phyloP scores from a whole-genome alignment of 2,888 invertebrate genomes.

The Ormia ochracea region DNA sequence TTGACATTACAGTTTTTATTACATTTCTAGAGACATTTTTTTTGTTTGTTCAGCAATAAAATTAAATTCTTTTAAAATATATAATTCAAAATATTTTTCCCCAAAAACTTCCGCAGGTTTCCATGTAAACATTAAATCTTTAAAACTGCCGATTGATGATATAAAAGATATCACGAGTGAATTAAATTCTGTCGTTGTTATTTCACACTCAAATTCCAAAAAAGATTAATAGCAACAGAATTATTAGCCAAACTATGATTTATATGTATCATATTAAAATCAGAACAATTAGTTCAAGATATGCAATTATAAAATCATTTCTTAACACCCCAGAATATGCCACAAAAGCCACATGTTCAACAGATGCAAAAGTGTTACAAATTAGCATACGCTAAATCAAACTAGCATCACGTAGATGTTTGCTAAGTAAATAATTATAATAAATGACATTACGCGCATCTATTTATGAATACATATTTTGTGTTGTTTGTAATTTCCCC shows the following conservation, averaged over 20 bases:
- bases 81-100: too few species aligned
- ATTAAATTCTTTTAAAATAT: too few species aligned
- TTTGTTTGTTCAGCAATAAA: too few species aligned
- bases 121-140: too few species aligned
- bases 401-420: background rate
- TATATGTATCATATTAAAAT: background rate
- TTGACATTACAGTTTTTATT: too few species aligned
- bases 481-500: slow-evolving; percentile 22
- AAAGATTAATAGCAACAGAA: too few species aligned
- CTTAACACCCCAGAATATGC: background rate
- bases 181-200: too few species aligned
- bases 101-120: too few species aligned
- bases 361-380: background rate
- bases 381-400: slow-evolving; percentile 21
- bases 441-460: slow-evolving; percentile 48
- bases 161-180: too few species aligned
- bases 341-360: background rate
- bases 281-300: background rate
- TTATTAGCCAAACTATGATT: background rate
- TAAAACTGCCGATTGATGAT: too few species aligned
- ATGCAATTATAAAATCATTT: background rate
- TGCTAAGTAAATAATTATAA: slow-evolving; percentile 55
- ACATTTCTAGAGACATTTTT: too few species aligned
- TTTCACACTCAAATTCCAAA: too few species aligned
- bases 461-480: slow-evolving; percentile 63